Evolutionary conservation across 2,888 invertebrate genomes (phyloP).

Genomic region (Chrysotoxum bicinctum): DNA sequence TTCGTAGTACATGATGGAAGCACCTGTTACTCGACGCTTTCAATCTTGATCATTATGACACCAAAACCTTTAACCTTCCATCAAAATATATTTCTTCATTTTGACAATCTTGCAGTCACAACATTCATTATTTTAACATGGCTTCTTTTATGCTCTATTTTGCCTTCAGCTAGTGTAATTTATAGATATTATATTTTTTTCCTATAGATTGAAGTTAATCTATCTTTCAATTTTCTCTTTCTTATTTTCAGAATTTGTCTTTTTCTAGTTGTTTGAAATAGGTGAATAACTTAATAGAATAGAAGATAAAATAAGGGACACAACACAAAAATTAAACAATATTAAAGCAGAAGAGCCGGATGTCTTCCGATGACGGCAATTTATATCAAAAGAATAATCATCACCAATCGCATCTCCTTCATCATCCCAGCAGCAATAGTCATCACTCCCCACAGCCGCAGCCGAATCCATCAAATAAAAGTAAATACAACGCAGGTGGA

Average conservation of each 20-base stretch:
- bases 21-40: too few relatives aligned
- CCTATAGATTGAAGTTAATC: background rate
- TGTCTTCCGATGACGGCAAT: conserved; percentile 75
- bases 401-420: conserved; percentile 48
- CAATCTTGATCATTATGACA: too few relatives aligned
- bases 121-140: too few relatives aligned
- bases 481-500: conserved; percentile 4
- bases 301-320: background rate
- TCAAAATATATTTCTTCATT: too few relatives aligned
- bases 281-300: background rate
- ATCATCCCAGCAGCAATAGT: conserved; percentile 51
- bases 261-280: background rate
- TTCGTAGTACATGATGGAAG: too few relatives aligned
- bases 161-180: too few relatives aligned
- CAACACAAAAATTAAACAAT: background rate
- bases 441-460: conserved; percentile 50
- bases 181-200: too few relatives aligned
- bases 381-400: conserved; percentile 68
- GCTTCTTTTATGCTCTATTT: too few relatives aligned
- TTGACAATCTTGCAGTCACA: too few relatives aligned
- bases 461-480: conserved; percentile 15
- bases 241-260: background rate
- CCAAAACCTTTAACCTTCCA: too few relatives aligned
- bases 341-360: conserved; percentile 46
- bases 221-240: background rate